Percentiles rank a stretch among this genome's conserved stretches.
phyloP scores from a whole-genome alignment of 1,140 invertebrate species.

The Zaprionus africanus region DNA sequence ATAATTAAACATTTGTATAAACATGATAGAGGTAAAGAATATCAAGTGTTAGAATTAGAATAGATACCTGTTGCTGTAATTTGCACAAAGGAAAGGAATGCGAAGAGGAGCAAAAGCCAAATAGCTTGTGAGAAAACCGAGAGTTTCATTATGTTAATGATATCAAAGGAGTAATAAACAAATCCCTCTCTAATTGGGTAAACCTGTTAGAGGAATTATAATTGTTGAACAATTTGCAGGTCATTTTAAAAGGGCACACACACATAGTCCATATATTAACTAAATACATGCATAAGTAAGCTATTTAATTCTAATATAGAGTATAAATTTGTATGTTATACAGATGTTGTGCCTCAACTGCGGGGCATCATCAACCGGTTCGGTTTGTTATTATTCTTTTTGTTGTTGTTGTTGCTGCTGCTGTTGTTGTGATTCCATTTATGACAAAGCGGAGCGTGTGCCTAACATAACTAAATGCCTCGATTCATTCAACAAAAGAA shows the following conservation, averaged over 20 bases:
- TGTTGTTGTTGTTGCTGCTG: conserved; percentile 6
- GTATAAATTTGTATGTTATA: conserved; percentile 3
- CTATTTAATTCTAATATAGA: conserved; percentile 8
- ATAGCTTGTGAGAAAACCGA: background rate
- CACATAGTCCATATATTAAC: background rate
- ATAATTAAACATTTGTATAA: background rate
- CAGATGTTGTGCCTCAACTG: background rate
- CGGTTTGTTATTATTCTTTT: conserved; percentile 3
- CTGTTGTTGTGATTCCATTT: conserved; percentile 22
- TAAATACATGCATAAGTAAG: conserved; percentile 15
- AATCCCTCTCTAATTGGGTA: background rate
- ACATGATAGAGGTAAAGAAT: background rate
- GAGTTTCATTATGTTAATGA: background rate
- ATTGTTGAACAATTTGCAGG: conserved; percentile 1
- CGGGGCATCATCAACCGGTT: conserved; percentile 52
- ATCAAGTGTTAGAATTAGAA: no score
- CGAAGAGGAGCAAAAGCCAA: background rate
- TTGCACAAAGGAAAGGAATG: background rate
- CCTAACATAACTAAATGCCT: conserved; percentile 44
- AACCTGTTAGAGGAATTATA: conserved; percentile 10
- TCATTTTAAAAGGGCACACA: conserved; percentile 5
- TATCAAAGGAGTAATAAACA: conserved; percentile 2
- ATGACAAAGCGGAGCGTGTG: conserved; percentile 52
- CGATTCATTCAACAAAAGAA: conserved; percentile 38
- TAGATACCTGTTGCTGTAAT: background rate